Percentiles rank a stretch among this genome's conserved stretches.
These are phyloP conservation scores for Megaleporinus macrocephalus DNA, from an alignment of 2,113 vertebrate genomes.

Conservation along the genomic window DNA sequence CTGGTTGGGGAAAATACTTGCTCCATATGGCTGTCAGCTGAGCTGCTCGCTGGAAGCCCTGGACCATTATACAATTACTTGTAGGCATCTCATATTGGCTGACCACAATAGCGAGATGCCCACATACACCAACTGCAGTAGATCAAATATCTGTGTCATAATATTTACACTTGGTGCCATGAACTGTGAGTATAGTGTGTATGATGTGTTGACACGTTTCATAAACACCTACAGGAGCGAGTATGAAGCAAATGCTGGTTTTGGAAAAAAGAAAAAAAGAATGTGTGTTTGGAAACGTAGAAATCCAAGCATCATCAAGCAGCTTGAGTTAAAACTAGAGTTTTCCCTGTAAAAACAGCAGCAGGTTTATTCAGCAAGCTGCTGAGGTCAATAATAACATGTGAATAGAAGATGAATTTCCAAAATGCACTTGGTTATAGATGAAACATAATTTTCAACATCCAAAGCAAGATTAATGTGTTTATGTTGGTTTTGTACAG, in stretches of 20 bases:
- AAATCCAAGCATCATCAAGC: neutral
- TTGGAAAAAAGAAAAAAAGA: no score
- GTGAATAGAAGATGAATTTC: no score
- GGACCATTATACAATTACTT: neutral
- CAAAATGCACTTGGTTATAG: no score
- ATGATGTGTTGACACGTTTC: conserved; percentile 3
- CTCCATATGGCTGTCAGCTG: conserved; percentile 4
- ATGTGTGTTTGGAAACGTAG: neutral
- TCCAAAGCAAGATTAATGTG: no score
- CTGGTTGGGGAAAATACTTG: neutral
- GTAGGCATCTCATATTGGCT: neutral
- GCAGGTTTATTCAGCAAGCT: neutral
- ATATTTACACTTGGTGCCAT: neutral
- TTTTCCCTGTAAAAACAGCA: neutral
- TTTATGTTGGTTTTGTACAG: no score
- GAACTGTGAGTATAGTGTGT: neutral
- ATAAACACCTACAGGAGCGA: neutral
- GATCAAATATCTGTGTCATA: neutral
- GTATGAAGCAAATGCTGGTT: neutral
- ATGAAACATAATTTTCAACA: no score
- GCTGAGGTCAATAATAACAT: no score
- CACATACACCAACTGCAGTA: neutral
- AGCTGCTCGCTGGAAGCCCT: neutral
- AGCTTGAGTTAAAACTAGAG: neutral
- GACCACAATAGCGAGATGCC: neutral